A percentile compares a stretch with the other conserved stretches of the same genome.
Evolutionary conservation across 2,797 vertebrate species (phyloP).

Genomic region (Diceros bicornis): DNA sequence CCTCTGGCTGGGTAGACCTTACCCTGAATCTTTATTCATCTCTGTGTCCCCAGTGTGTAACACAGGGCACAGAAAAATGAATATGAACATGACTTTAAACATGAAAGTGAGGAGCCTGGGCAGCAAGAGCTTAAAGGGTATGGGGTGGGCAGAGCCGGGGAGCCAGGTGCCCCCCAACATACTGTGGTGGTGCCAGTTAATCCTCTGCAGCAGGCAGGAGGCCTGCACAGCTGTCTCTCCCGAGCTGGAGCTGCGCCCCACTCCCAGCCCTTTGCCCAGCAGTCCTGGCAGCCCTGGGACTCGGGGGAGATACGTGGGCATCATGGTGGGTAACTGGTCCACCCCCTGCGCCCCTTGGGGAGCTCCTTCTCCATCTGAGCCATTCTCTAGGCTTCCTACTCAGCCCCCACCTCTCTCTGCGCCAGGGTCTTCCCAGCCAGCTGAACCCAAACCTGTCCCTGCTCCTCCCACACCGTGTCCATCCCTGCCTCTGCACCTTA

Average conservation of each 20-base stretch:
- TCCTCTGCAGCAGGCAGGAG: conserved; percentile 82
- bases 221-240: conserved; percentile 83
- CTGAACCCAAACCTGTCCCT: neutral
- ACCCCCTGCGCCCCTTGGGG: neutral
- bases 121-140: conserved; percentile 77
- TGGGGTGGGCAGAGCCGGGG: neutral
- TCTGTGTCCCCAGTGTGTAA: neutral
- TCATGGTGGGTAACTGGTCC: neutral
- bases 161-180: conserved; percentile 65
- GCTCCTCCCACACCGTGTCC: rapidly evolving
- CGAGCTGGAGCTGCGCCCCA: conserved; percentile 28
- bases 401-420: neutral
- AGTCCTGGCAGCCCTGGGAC: neutral
- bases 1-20: neutral
- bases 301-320: neutral
- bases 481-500: neutral
- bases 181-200: conserved; percentile 73
- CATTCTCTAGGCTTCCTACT: neutral
- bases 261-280: neutral
- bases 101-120: neutral
- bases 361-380: neutral
- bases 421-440: neutral
- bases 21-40: neutral
- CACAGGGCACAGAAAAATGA: neutral
- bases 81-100: neutral